phyloP scores from a whole-genome alignment of 1,140 invertebrate genomes.

The Aradophagus sp. region DNA sequence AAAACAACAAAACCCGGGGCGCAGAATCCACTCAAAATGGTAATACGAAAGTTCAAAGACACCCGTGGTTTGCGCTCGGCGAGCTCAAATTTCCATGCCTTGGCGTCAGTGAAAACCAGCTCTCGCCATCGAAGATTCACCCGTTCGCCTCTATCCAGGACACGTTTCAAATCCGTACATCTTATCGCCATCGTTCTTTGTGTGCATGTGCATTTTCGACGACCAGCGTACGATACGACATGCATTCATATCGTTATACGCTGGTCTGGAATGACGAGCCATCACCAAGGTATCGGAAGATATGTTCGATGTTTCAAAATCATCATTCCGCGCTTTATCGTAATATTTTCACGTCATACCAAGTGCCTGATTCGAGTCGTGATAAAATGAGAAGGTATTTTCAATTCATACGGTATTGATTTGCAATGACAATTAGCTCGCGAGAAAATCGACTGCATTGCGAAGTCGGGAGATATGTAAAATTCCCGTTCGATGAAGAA shows the following conservation, averaged over 20 bases:
- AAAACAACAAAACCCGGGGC: conserved; percentile 31
- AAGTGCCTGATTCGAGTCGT: conserved; percentile 11
- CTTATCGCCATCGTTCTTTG: conserved; percentile 39
- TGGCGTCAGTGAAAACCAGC: conserved; percentile 35
- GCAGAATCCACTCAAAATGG: conserved; percentile 49
- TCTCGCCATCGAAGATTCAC: conserved; percentile 43
- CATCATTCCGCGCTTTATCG: conserved; percentile 24
- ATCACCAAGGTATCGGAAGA: conserved; percentile 16
- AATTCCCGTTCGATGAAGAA: too few species aligned
- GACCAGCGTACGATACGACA: conserved; percentile 30
- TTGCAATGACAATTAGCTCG: too few species aligned
- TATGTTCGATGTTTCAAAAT: conserved; percentile 33
- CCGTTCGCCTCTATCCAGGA: conserved; percentile 23
- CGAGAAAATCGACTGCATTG: too few species aligned
- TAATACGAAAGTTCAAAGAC: conserved; percentile 55
- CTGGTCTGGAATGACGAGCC: conserved; percentile 8
- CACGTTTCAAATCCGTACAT: conserved; percentile 41
- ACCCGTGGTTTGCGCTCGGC: conserved; percentile 39
- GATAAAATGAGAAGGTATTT: conserved; percentile 12
- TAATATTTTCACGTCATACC: conserved; percentile 22
- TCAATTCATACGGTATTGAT: background rate
- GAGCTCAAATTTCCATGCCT: conserved; percentile 49
- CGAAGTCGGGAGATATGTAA: too few species aligned
- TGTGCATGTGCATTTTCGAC: conserved; percentile 30
- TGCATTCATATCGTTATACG: conserved; percentile 39